Evolutionary conservation across 2,888 invertebrate species (phyloP).

Genomic region (Hypselothyrea guttata): DNA sequence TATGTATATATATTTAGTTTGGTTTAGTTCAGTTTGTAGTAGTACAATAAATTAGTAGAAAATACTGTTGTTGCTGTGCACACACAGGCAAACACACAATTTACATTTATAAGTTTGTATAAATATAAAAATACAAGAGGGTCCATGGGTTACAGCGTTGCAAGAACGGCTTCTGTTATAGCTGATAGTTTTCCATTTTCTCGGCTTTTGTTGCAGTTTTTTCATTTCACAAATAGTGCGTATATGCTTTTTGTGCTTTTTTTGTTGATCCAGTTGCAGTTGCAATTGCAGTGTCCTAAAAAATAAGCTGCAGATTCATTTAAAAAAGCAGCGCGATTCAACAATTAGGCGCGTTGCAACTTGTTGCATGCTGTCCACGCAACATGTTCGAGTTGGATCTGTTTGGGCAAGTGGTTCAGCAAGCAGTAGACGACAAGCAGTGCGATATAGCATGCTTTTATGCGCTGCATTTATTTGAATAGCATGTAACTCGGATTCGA

Average conservation of each 20-base stretch:
- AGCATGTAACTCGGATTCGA: too few species aligned
- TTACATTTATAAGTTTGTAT: conserved; percentile 8
- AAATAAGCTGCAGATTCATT: too few species aligned
- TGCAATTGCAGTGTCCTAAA: neutral
- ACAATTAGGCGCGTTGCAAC: too few species aligned
- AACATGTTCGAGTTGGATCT: too few species aligned
- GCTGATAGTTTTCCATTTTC: conserved; percentile 16
- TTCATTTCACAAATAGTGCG: too few species aligned
- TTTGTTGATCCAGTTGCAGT: conserved; percentile 1
- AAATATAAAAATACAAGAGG: conserved; percentile 61
- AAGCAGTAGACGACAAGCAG: conserved; percentile 33
- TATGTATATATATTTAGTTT: conserved; percentile 3
- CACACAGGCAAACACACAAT: conserved; percentile 17
- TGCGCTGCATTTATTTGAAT: too few species aligned
- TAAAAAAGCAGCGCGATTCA: too few species aligned
- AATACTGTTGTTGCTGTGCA: conserved; percentile 43
- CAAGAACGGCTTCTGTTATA: conserved; percentile 18
- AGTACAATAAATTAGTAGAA: conserved; percentile 60
- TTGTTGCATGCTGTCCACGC: too few species aligned
- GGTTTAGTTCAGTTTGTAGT: conserved; percentile 11
- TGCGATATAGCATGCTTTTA: conserved; percentile 12
- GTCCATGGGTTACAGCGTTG: conserved; percentile 65
- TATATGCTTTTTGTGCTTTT: conserved; percentile 3
- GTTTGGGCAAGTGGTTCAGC: conserved; percentile 1
- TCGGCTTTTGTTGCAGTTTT: conserved; percentile 20